Evolutionary conservation across 30 jellyfish, hydroid and myxozoan genomes (phyloP).

Genomic region (Haliclystus octoradiatus): DNA sequence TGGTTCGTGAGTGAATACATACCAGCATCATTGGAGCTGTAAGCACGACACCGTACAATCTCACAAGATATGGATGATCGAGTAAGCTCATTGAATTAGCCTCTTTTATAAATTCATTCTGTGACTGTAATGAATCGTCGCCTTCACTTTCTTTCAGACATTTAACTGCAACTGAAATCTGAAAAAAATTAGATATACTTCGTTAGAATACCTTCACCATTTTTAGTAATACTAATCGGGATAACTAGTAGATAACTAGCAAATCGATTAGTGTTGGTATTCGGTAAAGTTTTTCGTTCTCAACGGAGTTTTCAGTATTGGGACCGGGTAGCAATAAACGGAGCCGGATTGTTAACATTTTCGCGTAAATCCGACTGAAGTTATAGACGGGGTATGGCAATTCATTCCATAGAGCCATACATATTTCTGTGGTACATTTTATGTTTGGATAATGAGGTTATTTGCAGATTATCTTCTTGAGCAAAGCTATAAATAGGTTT

Average conservation of each 20-base stretch:
- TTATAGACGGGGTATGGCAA: too few relatives aligned
- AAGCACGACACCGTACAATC: constrained; percentile 78
- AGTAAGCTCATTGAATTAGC: constrained; percentile 90
- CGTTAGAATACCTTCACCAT: not conserved
- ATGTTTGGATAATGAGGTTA: too few relatives aligned
- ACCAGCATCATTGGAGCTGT: constrained; percentile 93
- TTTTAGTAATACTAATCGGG: not conserved
- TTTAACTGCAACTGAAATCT: constrained; percentile 87
- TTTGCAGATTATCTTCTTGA: too few relatives aligned
- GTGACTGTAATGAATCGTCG: constrained; percentile 44
- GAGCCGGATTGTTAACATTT: too few relatives aligned
- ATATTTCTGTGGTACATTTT: too few relatives aligned
- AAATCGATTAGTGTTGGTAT: not conserved
- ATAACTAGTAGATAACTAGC: not conserved
- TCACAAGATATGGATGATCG: constrained; percentile 75
- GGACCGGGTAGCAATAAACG: not conserved
- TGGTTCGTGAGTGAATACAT: too few relatives aligned
- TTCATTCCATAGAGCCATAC: too few relatives aligned
- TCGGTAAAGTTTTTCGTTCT: not conserved
- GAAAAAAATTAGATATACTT: not conserved
- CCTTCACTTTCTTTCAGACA: constrained; percentile 59
- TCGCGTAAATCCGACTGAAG: too few relatives aligned
- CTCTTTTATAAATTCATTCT: constrained; percentile 75
- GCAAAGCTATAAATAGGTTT: too few relatives aligned
- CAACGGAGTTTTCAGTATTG: not conserved